Evolutionary conservation across 2,113 vertebrate species (phyloP).

Genomic region (Cinclus cinclus): DNA sequence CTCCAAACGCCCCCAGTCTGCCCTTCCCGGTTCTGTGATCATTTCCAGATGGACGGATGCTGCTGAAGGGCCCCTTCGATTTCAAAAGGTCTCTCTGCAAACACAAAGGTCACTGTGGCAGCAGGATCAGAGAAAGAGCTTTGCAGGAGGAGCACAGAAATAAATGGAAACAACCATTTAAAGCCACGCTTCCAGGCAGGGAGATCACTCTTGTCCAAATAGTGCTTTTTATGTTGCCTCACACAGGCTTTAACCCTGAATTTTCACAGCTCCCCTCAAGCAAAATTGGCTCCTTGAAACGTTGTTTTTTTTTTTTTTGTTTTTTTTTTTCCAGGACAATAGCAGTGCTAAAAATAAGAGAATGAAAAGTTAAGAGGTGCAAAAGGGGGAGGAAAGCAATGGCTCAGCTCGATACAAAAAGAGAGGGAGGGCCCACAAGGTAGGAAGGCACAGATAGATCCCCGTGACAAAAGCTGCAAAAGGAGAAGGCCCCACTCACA

Average conservation of each 20-base stretch:
- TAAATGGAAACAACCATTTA: not conserved
- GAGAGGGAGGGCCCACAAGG: not conserved
- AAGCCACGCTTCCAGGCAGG: not conserved
- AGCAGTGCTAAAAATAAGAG: not conserved
- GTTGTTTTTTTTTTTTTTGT: no score
- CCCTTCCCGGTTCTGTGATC: not conserved
- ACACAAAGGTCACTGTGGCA: slow-evolving; percentile 47
- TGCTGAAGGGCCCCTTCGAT: slow-evolving; percentile 46
- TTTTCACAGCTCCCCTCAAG: not conserved
- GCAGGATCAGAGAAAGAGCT: not conserved
- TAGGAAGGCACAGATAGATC: not conserved
- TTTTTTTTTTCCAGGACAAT: not conserved
- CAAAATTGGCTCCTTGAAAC: not conserved
- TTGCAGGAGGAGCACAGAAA: not conserved
- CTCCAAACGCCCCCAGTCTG: not conserved
- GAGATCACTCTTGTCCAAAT: not conserved
- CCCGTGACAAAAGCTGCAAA: not conserved
- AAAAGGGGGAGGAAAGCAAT: not conserved
- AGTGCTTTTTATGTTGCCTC: not conserved
- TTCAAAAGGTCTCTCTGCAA: slow-evolving; percentile 41
- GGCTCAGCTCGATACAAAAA: not conserved
- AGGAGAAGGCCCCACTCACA: not conserved
- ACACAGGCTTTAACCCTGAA: not conserved
- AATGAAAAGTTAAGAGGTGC: not conserved
- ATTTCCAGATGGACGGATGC: slow-evolving; percentile 46